Conservation (phyloP, 2,113 vertebrate genomes). For the Caracal caracal region DNA sequence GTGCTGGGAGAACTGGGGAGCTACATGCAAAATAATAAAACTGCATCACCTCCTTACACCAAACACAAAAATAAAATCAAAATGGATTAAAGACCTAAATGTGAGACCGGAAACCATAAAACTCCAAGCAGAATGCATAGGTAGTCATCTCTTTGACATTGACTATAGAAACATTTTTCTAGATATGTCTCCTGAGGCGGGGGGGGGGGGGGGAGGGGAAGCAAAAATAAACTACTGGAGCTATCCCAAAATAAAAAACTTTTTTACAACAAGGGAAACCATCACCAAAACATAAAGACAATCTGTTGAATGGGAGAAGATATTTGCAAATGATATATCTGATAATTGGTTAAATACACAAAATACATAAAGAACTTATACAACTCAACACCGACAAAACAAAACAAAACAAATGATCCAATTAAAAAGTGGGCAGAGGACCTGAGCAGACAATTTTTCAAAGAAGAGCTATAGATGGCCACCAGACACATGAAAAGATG, state of each 20-base stretch:
- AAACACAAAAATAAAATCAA: background rate
- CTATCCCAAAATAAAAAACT: background rate
- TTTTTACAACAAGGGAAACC: background rate
- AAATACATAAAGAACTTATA: background rate
- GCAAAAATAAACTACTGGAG: background rate
- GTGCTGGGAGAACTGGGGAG: background rate
- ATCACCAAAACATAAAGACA: background rate
- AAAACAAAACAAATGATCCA: background rate
- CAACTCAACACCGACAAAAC: background rate
- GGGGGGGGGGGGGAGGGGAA: background rate
- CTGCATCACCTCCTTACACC: background rate
- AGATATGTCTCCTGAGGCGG: background rate
- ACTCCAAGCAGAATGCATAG: background rate
- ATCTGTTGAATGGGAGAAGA: background rate
- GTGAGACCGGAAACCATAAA: background rate
- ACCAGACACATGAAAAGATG: background rate
- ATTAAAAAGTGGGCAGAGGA: background rate
- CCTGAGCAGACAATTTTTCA: background rate
- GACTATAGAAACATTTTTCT: background rate
- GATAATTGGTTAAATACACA: background rate
- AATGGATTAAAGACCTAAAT: background rate
- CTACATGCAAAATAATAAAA: background rate
- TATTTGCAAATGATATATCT: background rate
- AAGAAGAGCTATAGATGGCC: background rate
- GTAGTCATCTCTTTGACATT: background rate